Base-by-base conservation (phyloP, 2,888 invertebrate species). In the Clivina fossor region DNA sequence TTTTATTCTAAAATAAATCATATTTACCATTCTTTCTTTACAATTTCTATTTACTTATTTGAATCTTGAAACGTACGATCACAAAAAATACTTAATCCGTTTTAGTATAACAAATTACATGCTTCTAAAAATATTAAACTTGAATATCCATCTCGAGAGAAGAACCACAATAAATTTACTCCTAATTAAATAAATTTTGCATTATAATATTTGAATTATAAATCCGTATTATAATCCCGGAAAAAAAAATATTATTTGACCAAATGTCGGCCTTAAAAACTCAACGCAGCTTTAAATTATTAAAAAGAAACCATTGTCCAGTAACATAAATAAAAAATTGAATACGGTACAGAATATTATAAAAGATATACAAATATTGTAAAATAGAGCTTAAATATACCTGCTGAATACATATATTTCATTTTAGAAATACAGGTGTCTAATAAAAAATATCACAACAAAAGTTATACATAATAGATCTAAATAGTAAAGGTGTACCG, bases 351-450 rank as follows among this genome's bases (percentile, higher is more conserved):
- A 24, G 24, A 5, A 8, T 9, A 2, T 8, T n/a, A 48, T 28
- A 48, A 48, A 48, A 48, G 48, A 48, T 37, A 37, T 37, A 48
- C 48, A 48, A 48, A 48, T 48, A 48, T 22, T n/a, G 24, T 24
- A 48, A 24, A 48, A 49, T 49, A 28, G 49, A 19, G 40, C 20
- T 49, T 40, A 49, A 11, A 11, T 38, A 38, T 40, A 38, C 40
- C 38, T 47, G 47, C 48, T 35, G 37, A 32, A 13, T 35, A 48
- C 30, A 8, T 15, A n/a, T n/a, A n/a, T n/a, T n/a, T n/a, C n/a
- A n/a, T 24, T 48, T 48, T 48, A 26, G 30, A 37, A 49, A 40
- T 49, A 49, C 40, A 49, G 49, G 49, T 40, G 49, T 19, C 28
- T 26, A 11, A 9, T 28, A 51, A 53, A 53, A 53, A 53, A 44